These are phyloP conservation scores for Arenicola marina DNA, from an alignment of 2,888 invertebrate genomes.

Conservation along the genomic window DNA sequence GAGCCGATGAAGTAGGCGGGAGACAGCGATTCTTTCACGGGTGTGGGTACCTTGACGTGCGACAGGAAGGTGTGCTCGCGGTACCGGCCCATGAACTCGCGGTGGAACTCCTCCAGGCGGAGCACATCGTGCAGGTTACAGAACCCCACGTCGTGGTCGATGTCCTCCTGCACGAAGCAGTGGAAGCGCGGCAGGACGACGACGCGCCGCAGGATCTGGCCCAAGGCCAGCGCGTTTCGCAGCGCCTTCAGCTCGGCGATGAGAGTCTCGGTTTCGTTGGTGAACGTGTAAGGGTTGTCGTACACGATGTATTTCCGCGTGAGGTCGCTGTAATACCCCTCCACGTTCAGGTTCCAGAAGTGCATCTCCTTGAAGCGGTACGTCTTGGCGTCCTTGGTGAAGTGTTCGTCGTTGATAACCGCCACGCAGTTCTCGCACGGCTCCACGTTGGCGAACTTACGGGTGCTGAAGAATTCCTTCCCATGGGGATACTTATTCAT, in stretches of 20 bases:
- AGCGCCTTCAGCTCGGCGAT: conserved; percentile 1
- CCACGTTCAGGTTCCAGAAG: neutral
- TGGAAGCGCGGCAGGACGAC: conserved; percentile 5
- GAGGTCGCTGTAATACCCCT: neutral
- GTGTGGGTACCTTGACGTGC: neutral
- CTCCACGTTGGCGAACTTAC: neutral
- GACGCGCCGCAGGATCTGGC: neutral
- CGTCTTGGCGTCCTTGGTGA: neutral
- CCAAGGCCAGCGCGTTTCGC: neutral
- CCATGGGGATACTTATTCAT: neutral
- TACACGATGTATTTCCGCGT: neutral
- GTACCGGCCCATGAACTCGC: conserved; percentile 1
- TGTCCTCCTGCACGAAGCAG: neutral
- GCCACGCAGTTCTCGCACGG: neutral
- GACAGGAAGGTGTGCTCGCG: conserved; percentile 5
- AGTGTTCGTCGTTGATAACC: neutral
- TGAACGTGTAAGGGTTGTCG: conserved; percentile 1
- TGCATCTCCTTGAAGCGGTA: neutral
- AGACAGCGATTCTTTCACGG: neutral
- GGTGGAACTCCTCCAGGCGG: neutral
- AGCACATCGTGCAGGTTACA: neutral
- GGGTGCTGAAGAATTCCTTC: neutral
- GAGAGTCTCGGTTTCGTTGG: neutral
- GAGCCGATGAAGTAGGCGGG: neutral
- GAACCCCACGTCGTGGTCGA: neutral